A percentile compares a stretch with the other conserved stretches of the same genome.
phyloP scores from a whole-genome alignment of 2,888 invertebrate genomes.

The Tillus elongatus region DNA sequence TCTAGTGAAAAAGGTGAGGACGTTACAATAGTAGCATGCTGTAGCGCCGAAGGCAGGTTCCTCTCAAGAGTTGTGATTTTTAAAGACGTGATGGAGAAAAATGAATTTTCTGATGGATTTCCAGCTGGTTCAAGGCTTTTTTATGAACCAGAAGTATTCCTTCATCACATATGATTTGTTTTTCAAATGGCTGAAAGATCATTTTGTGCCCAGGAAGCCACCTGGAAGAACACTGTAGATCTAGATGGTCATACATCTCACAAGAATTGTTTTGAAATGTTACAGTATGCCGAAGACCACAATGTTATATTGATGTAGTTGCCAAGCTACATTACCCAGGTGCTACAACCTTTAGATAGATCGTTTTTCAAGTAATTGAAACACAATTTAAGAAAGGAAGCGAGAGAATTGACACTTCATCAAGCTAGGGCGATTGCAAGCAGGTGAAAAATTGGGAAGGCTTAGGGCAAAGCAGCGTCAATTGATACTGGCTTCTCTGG shows the following conservation, averaged over 20 bases:
- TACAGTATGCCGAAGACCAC: slow-evolving; percentile 23
- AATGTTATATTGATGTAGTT: slow-evolving; percentile 24
- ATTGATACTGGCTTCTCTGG: too few relatives aligned
- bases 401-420: too few relatives aligned
- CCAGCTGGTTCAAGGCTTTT: slow-evolving; percentile 16
- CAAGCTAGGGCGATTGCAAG: too few relatives aligned
- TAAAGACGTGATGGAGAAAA: slow-evolving; percentile 13
- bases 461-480: too few relatives aligned
- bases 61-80: slow-evolving; percentile 10
- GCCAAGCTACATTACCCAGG: slow-evolving; percentile 20
- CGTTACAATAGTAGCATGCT: slow-evolving; percentile 13
- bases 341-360: slow-evolving; percentile 22
- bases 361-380: slow-evolving; percentile 6
- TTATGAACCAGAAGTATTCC: slow-evolving; percentile 14
- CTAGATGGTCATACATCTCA: slow-evolving; percentile 29
- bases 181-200: slow-evolving; percentile 19
- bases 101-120: slow-evolving; percentile 14
- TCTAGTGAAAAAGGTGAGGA: slow-evolving; percentile 13
- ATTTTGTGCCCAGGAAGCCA: too few relatives aligned
- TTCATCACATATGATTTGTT: slow-evolving; percentile 17
- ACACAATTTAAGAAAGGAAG: too few relatives aligned
- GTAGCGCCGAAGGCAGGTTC: slow-evolving; percentile 12
- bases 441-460: too few relatives aligned
- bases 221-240: too few relatives aligned
- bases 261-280: slow-evolving; percentile 18